These are phyloP conservation scores for Erannis defoliaria DNA, from an alignment of 2,888 invertebrate species.

Conservation along the genomic window DNA sequence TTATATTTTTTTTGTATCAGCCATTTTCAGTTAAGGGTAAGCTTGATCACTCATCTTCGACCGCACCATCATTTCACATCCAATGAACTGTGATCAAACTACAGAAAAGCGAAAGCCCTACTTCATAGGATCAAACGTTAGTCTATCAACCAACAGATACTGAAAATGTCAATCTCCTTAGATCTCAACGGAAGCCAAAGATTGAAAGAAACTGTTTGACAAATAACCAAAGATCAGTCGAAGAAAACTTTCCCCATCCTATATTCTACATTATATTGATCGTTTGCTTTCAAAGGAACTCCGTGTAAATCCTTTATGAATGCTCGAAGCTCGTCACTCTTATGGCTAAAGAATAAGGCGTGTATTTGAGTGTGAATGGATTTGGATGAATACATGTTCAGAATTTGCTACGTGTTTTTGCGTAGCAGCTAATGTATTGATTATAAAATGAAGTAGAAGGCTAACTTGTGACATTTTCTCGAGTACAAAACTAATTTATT, in stretches of 20 bases:
- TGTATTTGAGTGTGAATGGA: conserved; percentile 41
- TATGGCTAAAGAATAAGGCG: conserved; percentile 47
- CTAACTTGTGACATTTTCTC: not conserved
- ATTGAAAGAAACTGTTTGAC: conserved; percentile 22
- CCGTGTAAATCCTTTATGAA: conserved; percentile 52
- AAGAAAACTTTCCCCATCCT: conserved; percentile 34
- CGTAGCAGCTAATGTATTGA: conserved; percentile 21
- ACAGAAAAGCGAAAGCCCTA: too few species aligned
- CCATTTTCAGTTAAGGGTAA: too few species aligned
- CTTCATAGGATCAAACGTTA: not conserved
- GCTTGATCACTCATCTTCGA: too few species aligned
- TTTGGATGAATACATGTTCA: conserved; percentile 41
- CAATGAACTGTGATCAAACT: too few species aligned
- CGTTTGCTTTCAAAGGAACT: conserved; percentile 60
- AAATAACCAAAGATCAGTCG: conserved; percentile 25
- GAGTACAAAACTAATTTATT: too few species aligned
- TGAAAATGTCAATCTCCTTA: not conserved
- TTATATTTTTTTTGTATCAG: too few species aligned
- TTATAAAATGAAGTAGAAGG: conserved; percentile 2
- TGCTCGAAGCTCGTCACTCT: conserved; percentile 21
- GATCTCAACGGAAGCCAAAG: conserved; percentile 14
- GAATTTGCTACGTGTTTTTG: conserved; percentile 62
- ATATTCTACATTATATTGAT: conserved; percentile 64
- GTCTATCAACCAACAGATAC: not conserved
- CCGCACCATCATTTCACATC: not conserved